phyloP scores from a whole-genome alignment of 2,888 invertebrate species.

The Ligdia adustata region DNA sequence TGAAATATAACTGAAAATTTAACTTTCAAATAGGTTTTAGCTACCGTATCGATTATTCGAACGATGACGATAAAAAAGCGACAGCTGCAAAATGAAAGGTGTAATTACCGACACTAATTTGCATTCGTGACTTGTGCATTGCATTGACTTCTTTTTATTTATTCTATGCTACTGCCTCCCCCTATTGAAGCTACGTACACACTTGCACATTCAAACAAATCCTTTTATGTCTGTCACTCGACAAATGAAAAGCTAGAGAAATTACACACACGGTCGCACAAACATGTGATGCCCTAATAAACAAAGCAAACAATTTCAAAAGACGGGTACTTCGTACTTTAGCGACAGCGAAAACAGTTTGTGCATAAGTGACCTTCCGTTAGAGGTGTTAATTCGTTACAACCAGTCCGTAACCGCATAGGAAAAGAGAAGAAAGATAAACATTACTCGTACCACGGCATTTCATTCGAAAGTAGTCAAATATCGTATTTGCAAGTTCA shows the following conservation, averaged over 20 bases:
- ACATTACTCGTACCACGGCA: slow-evolving; percentile 45
- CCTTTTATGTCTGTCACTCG: not conserved
- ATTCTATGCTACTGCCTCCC: too few species aligned
- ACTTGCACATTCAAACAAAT: not conserved
- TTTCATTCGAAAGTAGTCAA: slow-evolving; percentile 62
- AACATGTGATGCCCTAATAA: too few species aligned
- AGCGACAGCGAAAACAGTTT: slow-evolving; percentile 4
- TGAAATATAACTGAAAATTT: too few species aligned
- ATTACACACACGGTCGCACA: slow-evolving; percentile 1
- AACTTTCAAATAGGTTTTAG: too few species aligned
- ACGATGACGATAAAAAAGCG: not conserved
- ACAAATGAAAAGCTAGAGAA: slow-evolving; percentile 2
- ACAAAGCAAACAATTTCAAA: slow-evolving; percentile 11
- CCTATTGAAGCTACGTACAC: not conserved
- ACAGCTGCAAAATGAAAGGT: slow-evolving; percentile 5
- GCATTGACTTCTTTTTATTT: not conserved
- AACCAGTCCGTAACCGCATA: slow-evolving; percentile 20
- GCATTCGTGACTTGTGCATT: slow-evolving; percentile 9
- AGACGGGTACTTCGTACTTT: slow-evolving; percentile 7
- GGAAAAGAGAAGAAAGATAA: slow-evolving; percentile 29
- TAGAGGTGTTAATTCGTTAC: slow-evolving; percentile 34
- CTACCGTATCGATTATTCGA: not conserved
- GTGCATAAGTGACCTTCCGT: slow-evolving; percentile 30
- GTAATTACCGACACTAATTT: slow-evolving; percentile 8
- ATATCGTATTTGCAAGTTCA: slow-evolving; percentile 57